Evolutionary conservation across 1,140 invertebrate species (phyloP).

Genomic region (Listronotus oregonensis): DNA sequence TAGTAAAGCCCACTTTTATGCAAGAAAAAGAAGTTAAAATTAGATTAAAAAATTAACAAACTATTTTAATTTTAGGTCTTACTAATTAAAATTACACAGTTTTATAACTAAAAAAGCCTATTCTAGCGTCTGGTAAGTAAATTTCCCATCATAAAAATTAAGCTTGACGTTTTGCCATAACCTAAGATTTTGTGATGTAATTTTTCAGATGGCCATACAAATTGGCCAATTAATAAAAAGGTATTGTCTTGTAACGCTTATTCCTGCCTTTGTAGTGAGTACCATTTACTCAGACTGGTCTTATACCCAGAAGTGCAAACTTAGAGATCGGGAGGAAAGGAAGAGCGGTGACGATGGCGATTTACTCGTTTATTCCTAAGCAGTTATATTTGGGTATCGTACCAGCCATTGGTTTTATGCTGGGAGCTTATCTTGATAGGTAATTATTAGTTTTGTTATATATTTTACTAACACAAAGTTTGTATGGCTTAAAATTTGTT

Average conservation of each 20-base stretch:
- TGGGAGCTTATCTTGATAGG: slow-evolving; percentile 68
- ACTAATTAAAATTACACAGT: too few species aligned
- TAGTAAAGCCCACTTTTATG: too few species aligned
- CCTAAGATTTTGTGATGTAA: slow-evolving; percentile 35
- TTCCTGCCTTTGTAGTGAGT: slow-evolving; percentile 63
- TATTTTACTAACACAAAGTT: too few species aligned
- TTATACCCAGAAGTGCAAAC: slow-evolving; percentile 73
- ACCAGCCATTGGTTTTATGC: slow-evolving; percentile 60
- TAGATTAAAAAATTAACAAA: too few species aligned
- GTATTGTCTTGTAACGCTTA: slow-evolving; percentile 66
- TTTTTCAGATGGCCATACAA: slow-evolving; percentile 48
- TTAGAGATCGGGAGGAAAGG: slow-evolving; percentile 41
- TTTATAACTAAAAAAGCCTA: too few species aligned
- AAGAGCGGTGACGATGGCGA: slow-evolving; percentile 53
- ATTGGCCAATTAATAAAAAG: slow-evolving; percentile 57
- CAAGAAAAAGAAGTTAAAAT: too few species aligned
- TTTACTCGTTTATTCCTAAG: slow-evolving; percentile 52
- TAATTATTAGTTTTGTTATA: slow-evolving; percentile 2
- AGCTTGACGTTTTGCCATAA: not conserved
- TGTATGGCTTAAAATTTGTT: too few species aligned
- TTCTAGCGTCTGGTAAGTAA: not conserved
- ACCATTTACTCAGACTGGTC: slow-evolving; percentile 71
- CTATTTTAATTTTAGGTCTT: too few species aligned
- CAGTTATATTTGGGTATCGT: slow-evolving; percentile 53
- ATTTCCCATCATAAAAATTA: not conserved